phyloP scores from a whole-genome alignment of 2,888 invertebrate species.

The Helobdella robusta region DNA sequence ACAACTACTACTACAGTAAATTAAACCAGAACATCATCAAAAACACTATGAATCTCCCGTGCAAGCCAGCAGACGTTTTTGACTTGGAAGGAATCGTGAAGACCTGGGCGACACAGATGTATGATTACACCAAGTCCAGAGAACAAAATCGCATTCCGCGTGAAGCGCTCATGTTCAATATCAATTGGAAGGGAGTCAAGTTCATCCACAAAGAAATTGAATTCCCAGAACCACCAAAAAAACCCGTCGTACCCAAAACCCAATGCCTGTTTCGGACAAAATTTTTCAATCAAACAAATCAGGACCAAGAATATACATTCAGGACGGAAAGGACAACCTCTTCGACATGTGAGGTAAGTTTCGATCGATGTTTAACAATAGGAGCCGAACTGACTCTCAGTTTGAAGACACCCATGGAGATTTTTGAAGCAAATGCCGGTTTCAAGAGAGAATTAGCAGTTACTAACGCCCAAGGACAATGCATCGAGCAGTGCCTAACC shows the following conservation, averaged over 20 bases:
- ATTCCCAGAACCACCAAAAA: slow-evolving; percentile 31
- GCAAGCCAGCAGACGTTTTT: slow-evolving; percentile 38
- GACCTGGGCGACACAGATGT: slow-evolving; percentile 48
- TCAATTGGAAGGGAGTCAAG: slow-evolving; percentile 43
- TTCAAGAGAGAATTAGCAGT: slow-evolving; percentile 48
- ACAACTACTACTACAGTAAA: too few species aligned
- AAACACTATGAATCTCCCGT: slow-evolving; percentile 4
- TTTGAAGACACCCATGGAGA: slow-evolving; percentile 48
- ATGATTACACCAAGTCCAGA: slow-evolving; percentile 44
- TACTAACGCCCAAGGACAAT: slow-evolving; percentile 44
- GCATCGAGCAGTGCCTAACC: slow-evolving; percentile 47
- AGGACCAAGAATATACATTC: slow-evolving; percentile 38
- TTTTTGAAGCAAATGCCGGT: slow-evolving; percentile 48
- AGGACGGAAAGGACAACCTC: slow-evolving; percentile 38
- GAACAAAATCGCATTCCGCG: slow-evolving; percentile 37
- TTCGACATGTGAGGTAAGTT: slow-evolving; percentile 40
- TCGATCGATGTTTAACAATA: slow-evolving; percentile 6
- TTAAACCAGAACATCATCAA: too few species aligned
- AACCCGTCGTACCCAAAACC: slow-evolving; percentile 36
- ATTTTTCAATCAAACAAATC: slow-evolving; percentile 37
- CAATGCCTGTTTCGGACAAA: slow-evolving; percentile 36
- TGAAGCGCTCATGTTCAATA: slow-evolving; percentile 38
- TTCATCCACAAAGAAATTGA: slow-evolving; percentile 41
- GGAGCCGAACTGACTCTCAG: slow-evolving; percentile 41
- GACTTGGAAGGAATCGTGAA: slow-evolving; percentile 47